Evolutionary conservation across 2,888 invertebrate species (phyloP), one percentile per base, ranked within the genome.

Genomic region (Lysandra bellargus): DNA sequence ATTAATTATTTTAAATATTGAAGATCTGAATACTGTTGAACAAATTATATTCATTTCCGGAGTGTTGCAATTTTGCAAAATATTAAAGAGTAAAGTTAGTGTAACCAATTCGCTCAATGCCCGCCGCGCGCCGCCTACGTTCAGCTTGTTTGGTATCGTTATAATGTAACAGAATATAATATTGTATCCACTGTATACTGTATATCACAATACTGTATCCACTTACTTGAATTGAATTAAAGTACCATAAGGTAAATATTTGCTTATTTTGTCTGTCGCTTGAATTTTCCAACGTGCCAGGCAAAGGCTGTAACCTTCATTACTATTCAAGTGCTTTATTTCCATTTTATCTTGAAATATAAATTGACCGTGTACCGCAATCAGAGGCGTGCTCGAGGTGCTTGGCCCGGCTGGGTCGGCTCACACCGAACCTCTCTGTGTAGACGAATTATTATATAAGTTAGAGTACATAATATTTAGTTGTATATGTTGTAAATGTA

Each of bases 361-460:
- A 33, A 69, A 7, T 61, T 23, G 23, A 17, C 4, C 60, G n/a
- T n/a, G n/a, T n/a, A n/a, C n/a, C n/a, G 7, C 23, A 23, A n/a
- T 33, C 4, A 33, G 30, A 14, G 33, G 30, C 30, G 33, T 9
- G 64, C 9, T 64, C 30, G 64, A 2, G 12, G 57, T 57, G 57
- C 23, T 69, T 14, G 33, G 69, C 33, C 12, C 69, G 69, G 33
- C 33, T 33, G 69, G 33, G 33, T 14, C 33, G 69, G 14, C 64
- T 69, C 74, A 23, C n/a, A 23, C 44, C 44, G 14, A 57, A 57
- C 76, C 76, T 76, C 76, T 76, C 76, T 57, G 53, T 53, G n/a
- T 30, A 76, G 53, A 76, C 76, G 76, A 76, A 76, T 76, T 76
- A 57, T 76, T 57, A 76, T 33, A 53, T 57, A 57, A 76, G 76